Evolutionary conservation across 2,113 vertebrate species (phyloP), one percentile per base, ranked within the genome.

Genomic region (Aphelocoma coerulescens): DNA sequence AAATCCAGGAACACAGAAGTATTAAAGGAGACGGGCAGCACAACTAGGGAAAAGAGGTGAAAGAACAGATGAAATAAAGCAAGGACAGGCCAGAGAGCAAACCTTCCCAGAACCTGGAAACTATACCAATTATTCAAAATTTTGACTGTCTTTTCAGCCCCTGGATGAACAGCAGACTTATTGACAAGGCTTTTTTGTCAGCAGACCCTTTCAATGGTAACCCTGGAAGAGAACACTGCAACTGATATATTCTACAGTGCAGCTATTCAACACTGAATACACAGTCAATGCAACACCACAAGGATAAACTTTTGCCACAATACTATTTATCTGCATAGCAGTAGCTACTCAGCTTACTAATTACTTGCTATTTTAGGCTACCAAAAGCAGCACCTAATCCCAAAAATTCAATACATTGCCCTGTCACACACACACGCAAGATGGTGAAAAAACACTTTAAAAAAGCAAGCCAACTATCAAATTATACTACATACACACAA

Each of bases 331-430:
- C 91, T 92, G 61, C 86, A 75, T 92, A 75, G 69, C 86, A 91
- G 68, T 13, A 95, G 77, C 86, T 89, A 81, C 96, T 95, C 93
- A 95, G 78, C 80, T 96, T 95, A 95, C 32, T 54, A 75, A 48
- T 86, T 78, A 61, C 65, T 66, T 93, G 72, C 94, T 97, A 91
- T 95, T 97, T 96, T 93, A 89, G 80, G 89, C 61, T 84, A 74
- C 80, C 52, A 92, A 89, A 96, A 93, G 93, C 80, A 87, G 80
- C 93, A 92, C 80, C 91, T 92, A 97, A 96, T 91, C 66, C 93
- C 63, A 77, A 95, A 96, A 93, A 87, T 78, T 84, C 93, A 95
- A 16, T 89, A 80, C 80, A 91, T 11, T 68, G 68, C 86, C 52
- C 61, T 78, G 73, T 24, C 82, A 71, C 58, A 79, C 6, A 33